A percentile compares a stretch with the other conserved stretches of the same genome.
Evolutionary conservation across 2,113 vertebrate genomes (phyloP).

Genomic region (Lampris incognitus): DNA sequence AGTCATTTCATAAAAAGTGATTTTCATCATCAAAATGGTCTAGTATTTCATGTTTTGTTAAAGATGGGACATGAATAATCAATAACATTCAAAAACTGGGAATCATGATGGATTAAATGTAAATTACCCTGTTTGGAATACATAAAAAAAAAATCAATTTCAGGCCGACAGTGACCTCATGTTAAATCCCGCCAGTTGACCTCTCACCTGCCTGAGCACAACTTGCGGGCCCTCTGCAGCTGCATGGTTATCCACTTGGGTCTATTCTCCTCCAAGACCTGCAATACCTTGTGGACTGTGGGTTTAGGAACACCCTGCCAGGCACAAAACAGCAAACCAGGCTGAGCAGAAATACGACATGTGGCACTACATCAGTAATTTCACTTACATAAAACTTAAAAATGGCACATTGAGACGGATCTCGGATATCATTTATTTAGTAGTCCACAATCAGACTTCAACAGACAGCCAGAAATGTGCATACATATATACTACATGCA

Average conservation of each 20-base stretch:
- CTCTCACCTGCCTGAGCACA: constrained; percentile 89
- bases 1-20: constrained; percentile 39
- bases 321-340: constrained; percentile 3
- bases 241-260: constrained; percentile 92
- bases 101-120: constrained; percentile 24
- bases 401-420: background rate
- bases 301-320: constrained; percentile 84
- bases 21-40: constrained; percentile 34
- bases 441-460: background rate
- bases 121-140: constrained; percentile 13
- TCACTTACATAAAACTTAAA: background rate
- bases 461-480: background rate
- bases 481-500: background rate
- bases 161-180: constrained; percentile 41
- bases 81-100: constrained; percentile 12
- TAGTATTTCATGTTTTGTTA: constrained; percentile 9
- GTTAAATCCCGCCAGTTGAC: constrained; percentile 18
- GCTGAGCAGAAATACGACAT: constrained; percentile 1
- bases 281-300: constrained; percentile 87
- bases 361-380: background rate
- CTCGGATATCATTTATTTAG: background rate
- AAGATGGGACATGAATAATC: constrained; percentile 35
- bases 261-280: constrained; percentile 87
- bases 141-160: constrained; percentile 20
- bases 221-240: constrained; percentile 88